Base-by-base conservation (phyloP, 2,797 vertebrate genomes). In the Lutjanus campechanus region DNA sequence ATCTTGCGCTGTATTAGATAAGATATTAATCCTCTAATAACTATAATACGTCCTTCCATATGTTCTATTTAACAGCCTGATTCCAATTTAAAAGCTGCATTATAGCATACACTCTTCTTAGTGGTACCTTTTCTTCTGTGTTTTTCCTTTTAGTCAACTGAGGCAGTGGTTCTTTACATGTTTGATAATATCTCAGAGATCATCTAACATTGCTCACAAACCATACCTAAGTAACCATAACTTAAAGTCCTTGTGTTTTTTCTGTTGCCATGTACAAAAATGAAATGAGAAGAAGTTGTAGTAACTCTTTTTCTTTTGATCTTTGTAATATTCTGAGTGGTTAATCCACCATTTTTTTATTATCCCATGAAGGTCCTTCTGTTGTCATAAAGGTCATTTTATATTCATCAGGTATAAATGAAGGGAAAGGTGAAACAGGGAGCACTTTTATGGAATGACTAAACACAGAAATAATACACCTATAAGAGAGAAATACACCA, bases 11-110 rank as follows among this genome's bases (percentile, higher is more conserved):
- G 56, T 22, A 77, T 88, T 69, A 77, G 54, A 61, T 46, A 49
- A 76, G 49, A 65, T 75, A 73, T 77, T 68, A 81, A 81, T 85
- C 44, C 22, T 63, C 25, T 65, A 77, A 77, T 82, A 82, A 56
- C 43, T 51, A 15, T 54, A 68, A 47, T 50, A 61, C 13, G 10
- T 29, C 40, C n/a, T 29, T 36, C 50, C 29, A 56, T 68, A 69
- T 76, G 67, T 53, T 65, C 44, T 55, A 8, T 79, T 70, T 65
- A 68, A 63, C 63, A 79, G n/a, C 36, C 29, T 36, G 22, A 71
- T 55, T 73, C 20, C 4, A 59, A 46, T 64, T 63, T 83, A 8
- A 70, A 75, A 59, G 43, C 58, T 54, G 16, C 25, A 29, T 65
- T 25, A 20, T 7, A 46, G 20, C 19, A 11, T 25, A 5, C 43